phyloP scores from a whole-genome alignment of 2,113 vertebrate genomes.

The Malurus alboscapulatus region DNA sequence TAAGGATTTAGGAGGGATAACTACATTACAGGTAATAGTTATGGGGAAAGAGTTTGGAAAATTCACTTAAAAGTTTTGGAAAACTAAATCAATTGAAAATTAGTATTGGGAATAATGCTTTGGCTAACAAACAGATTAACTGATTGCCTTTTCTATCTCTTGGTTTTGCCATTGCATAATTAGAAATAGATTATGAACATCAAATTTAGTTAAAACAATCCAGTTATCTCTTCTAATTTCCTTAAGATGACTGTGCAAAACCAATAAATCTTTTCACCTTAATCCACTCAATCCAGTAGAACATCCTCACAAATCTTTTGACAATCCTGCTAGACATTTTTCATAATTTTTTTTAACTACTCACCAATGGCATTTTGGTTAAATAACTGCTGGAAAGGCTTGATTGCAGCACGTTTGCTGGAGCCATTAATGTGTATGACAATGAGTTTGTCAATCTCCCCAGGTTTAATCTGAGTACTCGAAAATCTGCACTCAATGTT shows the following conservation, averaged over 20 bases:
- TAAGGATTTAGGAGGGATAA: not conserved
- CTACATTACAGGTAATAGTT: not conserved
- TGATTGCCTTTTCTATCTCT: not conserved
- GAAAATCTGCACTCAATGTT: conserved; percentile 44
- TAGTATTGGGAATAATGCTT: not conserved
- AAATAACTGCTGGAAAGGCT: conserved; percentile 65
- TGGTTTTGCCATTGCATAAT: not conserved
- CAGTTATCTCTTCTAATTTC: not conserved
- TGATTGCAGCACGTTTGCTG: conserved; percentile 56
- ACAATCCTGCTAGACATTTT: not conserved
- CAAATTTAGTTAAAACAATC: not conserved
- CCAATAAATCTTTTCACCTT: not conserved
- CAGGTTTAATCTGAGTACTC: conserved; percentile 30
- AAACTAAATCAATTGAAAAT: not conserved
- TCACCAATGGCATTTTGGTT: conserved; percentile 68
- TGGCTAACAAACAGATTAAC: not conserved
- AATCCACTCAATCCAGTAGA: not conserved
- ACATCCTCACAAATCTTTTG: not conserved
- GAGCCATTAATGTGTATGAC: conserved; percentile 68
- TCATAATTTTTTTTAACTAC: not conserved
- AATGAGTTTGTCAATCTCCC: not conserved
- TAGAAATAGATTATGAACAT: not conserved
- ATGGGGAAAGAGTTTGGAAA: not conserved
- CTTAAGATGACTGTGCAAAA: not conserved
- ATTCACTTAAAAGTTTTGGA: not conserved